Percentiles rank a stretch among this genome's conserved stretches.
Conservation (phyloP, 1,140 invertebrate genomes). For the Drosophila murphyi region DNA sequence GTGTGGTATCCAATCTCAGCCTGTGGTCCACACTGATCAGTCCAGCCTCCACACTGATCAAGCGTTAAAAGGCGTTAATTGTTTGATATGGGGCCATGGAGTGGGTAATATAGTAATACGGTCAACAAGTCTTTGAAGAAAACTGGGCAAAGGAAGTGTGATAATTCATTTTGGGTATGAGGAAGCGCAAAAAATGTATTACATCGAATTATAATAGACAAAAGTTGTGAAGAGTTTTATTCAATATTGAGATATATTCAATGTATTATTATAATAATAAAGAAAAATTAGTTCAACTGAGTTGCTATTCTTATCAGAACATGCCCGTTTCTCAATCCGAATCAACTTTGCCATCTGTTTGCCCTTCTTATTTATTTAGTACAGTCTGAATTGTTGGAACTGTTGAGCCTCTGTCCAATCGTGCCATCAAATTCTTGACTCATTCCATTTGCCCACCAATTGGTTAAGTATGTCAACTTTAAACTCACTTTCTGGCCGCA, state of each 20-base stretch:
- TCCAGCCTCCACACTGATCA: constrained; percentile 34
- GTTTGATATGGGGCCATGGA: constrained; percentile 46
- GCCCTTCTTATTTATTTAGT: background rate
- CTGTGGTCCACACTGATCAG: constrained; percentile 59
- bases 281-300: too few relatives aligned
- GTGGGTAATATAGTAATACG: constrained; percentile 38
- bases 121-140: constrained; percentile 1
- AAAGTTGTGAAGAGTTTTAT: too few relatives aligned
- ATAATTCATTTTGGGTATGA: background rate
- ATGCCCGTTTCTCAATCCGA: background rate
- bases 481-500: constrained; percentile 37
- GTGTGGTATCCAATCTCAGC: constrained; percentile 46
- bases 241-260: too few relatives aligned
- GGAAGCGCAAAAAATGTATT: too few relatives aligned
- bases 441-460: constrained; percentile 6
- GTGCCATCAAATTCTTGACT: constrained; percentile 21
- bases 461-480: constrained; percentile 38
- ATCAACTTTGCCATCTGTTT: background rate
- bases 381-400: background rate
- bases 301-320: too few relatives aligned
- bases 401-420: background rate
- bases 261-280: too few relatives aligned
- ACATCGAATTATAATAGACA: too few relatives aligned
- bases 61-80: constrained; percentile 74
- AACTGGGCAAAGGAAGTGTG: background rate